Percentiles rank a stretch among this genome's conserved stretches.
Conservation (phyloP, 35 echinoderm and acorn worm species). For the Holothuria glaberrima region DNA sequence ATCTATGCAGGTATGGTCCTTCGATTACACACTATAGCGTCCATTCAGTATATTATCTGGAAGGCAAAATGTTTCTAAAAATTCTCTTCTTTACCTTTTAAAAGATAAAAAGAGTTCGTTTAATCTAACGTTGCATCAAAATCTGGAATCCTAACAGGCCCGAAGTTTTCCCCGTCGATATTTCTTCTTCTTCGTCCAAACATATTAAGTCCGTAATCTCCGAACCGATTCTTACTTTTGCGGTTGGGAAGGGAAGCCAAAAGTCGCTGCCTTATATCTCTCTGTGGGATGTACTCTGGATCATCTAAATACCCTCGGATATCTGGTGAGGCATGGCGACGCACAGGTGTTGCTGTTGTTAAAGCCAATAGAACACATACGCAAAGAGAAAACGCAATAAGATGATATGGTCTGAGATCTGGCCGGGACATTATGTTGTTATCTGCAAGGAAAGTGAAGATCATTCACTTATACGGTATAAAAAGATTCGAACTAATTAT, state of each 20-base stretch:
- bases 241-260: slow-evolving; percentile 27
- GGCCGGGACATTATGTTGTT: slow-evolving; percentile 41
- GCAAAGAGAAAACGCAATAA: slow-evolving; percentile 48
- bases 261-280: slow-evolving; percentile 44
- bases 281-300: slow-evolving; percentile 56
- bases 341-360: slow-evolving; percentile 42
- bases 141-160: slow-evolving; percentile 40
- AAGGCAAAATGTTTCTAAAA: slow-evolving; percentile 9
- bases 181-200: slow-evolving; percentile 28
- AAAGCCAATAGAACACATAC: slow-evolving; percentile 44
- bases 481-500: no score
- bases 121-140: slow-evolving; percentile 52
- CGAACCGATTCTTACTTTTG: slow-evolving; percentile 9
- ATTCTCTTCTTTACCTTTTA: neutral
- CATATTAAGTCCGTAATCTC: slow-evolving; percentile 35
- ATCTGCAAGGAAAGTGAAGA: neutral
- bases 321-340: slow-evolving; percentile 18
- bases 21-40: no score
- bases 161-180: slow-evolving; percentile 38
- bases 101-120: neutral
- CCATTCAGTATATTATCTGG: neutral
- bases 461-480: no score
- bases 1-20: no score
- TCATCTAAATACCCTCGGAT: slow-evolving; percentile 32
- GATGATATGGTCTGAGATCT: slow-evolving; percentile 33